phyloP scores from a whole-genome alignment of 2,888 invertebrate species.

The Omphaloscelis lunosa region DNA sequence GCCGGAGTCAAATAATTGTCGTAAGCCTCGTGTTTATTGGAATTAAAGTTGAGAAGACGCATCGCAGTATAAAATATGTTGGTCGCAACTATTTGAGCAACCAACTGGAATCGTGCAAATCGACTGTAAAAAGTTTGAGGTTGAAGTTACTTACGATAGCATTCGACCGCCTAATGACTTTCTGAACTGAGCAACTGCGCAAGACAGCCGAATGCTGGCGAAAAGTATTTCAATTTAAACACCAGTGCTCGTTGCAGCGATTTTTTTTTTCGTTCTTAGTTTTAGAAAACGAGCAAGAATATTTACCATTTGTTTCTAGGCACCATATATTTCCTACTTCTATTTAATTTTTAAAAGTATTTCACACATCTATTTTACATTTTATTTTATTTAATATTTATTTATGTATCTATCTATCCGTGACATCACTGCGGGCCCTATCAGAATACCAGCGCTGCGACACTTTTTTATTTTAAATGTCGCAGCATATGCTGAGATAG shows the following conservation, averaged over 20 bases:
- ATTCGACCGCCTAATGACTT: conserved; percentile 12
- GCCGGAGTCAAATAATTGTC: background rate
- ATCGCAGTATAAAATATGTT: background rate
- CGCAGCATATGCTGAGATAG: no score
- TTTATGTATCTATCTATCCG: no score
- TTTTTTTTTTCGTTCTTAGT: background rate
- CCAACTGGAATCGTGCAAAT: background rate
- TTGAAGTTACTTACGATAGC: background rate
- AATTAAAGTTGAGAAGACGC: background rate
- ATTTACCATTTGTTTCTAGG: background rate
- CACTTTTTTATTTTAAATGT: no score
- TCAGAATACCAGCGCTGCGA: no score
- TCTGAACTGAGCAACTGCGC: background rate
- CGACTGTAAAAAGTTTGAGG: background rate
- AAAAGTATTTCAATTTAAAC: background rate
- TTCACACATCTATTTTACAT: no score
- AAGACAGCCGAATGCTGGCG: background rate
- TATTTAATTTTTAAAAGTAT: no score
- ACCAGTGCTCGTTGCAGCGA: background rate
- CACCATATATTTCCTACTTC: background rate
- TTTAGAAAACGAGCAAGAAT: background rate
- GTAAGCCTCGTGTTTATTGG: background rate
- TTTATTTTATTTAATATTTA: no score
- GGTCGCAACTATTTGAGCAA: background rate
- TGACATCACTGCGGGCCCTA: no score